Evolutionary conservation across 2,113 vertebrate species (phyloP).

Genomic region (Cryptotis parvus): DNA sequence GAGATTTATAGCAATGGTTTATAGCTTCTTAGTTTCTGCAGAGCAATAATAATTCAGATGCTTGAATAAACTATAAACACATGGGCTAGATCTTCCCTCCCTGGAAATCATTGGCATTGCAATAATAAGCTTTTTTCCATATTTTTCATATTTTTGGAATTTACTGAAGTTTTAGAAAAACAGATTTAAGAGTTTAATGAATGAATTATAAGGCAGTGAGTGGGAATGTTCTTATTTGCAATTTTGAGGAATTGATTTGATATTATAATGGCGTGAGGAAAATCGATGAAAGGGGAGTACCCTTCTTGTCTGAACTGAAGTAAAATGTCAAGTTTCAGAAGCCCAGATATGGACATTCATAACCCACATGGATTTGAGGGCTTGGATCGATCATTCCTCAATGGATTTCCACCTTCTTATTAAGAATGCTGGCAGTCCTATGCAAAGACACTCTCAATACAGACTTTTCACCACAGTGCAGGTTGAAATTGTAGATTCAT

Average conservation of each 20-base stretch:
- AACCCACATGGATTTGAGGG: background rate
- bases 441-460: background rate
- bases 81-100: slow-evolving; percentile 44
- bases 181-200: slow-evolving; percentile 1
- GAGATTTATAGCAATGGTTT: slow-evolving; percentile 29
- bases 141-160: slow-evolving; percentile 32
- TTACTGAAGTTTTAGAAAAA: slow-evolving; percentile 48
- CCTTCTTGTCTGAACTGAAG: background rate
- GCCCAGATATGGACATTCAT: background rate
- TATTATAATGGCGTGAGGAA: background rate
- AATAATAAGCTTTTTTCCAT: slow-evolving; percentile 59
- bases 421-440: too few species aligned
- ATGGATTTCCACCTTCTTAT: background rate
- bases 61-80: slow-evolving; percentile 55
- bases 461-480: background rate
- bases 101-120: slow-evolving; percentile 56
- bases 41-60: background rate
- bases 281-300: background rate
- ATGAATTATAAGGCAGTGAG: background rate
- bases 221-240: slow-evolving; percentile 12
- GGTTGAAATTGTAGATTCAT: background rate
- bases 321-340: background rate
- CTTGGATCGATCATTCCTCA: background rate
- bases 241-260: slow-evolving; percentile 6
- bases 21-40: slow-evolving; percentile 1